phyloP scores from a whole-genome alignment of 2,888 invertebrate genomes.

The Apamea anceps region DNA sequence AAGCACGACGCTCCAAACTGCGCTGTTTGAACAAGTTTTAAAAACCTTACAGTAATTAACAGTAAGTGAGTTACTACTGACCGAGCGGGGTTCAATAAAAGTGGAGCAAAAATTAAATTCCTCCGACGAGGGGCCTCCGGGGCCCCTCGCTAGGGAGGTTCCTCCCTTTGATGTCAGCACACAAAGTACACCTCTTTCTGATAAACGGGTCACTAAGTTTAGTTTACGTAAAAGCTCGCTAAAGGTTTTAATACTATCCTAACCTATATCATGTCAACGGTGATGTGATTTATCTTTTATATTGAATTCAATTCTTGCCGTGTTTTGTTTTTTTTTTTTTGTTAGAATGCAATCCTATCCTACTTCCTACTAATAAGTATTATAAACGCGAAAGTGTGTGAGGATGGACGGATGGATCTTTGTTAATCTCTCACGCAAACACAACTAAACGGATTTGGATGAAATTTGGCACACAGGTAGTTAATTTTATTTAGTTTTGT shows the following conservation, averaged over 20 bases:
- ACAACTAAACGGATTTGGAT: too few species aligned
- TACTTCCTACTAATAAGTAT: too few species aligned
- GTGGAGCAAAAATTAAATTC: constrained; percentile 86
- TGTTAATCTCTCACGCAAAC: too few species aligned
- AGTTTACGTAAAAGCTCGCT: constrained; percentile 59
- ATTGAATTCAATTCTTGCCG: neutral
- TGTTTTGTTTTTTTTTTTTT: neutral
- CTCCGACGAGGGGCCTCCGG: constrained; percentile 51
- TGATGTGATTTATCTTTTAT: constrained; percentile 7
- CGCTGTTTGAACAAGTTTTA: constrained; percentile 77
- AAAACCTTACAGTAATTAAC: constrained; percentile 75
- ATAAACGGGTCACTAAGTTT: constrained; percentile 67
- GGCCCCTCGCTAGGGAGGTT: constrained; percentile 67
- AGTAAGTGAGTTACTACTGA: constrained; percentile 66
- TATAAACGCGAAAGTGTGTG: too few species aligned
- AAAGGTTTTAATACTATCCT: constrained; percentile 37
- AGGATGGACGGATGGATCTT: too few species aligned
- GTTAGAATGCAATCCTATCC: too few species aligned
- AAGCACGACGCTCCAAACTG: constrained; percentile 68
- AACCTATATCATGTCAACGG: neutral
- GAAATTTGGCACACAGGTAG: too few species aligned
- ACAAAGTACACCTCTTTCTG: constrained; percentile 80
- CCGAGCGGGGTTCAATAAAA: constrained; percentile 74
- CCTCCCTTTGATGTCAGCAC: constrained; percentile 81
- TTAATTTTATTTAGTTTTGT: too few species aligned